Evolutionary conservation across 2,797 vertebrate genomes (phyloP).

Genomic region (Semaprochilodus insignis): DNA sequence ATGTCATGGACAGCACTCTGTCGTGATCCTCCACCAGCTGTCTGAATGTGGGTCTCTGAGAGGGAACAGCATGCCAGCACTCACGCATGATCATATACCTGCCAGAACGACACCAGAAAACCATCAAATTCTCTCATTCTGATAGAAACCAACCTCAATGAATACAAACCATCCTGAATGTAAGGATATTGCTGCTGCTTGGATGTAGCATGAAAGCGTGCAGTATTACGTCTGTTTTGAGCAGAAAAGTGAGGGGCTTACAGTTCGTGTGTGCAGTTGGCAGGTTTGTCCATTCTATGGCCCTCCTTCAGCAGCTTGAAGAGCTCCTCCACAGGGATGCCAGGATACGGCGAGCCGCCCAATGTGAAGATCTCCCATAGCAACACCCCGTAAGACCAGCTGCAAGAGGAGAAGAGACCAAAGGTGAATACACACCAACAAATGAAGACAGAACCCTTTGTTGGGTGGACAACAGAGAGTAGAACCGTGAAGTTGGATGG

Average conservation of each 20-base stretch:
- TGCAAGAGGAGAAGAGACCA: conserved; percentile 66
- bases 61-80: conserved; percentile 96
- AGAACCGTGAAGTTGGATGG: background rate
- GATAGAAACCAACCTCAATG: background rate
- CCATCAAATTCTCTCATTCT: background rate
- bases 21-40: conserved; percentile 98
- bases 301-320: conserved; percentile 99
- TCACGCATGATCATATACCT: conserved; percentile 99
- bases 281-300: conserved; percentile 98
- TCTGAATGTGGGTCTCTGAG: conserved; percentile 96
- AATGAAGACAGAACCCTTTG: background rate
- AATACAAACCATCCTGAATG: background rate
- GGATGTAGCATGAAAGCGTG: background rate
- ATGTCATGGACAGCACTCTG: conserved; percentile 91
- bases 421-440: conserved; percentile 29
- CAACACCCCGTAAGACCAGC: conserved; percentile 98
- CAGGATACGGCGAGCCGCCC: conserved; percentile 95
- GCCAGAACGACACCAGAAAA: conserved; percentile 30
- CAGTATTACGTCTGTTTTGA: background rate
- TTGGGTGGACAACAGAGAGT: conserved; percentile 4
- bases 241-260: conserved; percentile 68
- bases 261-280: conserved; percentile 98
- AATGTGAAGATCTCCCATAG: conserved; percentile 99
- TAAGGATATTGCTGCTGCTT: background rate
- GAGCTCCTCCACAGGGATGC: conserved; percentile 97